Percentiles rank a stretch among this genome's conserved stretches.
phyloP scores from a whole-genome alignment of 2,888 invertebrate genomes.

The Thysanoteuthis rhombus region DNA sequence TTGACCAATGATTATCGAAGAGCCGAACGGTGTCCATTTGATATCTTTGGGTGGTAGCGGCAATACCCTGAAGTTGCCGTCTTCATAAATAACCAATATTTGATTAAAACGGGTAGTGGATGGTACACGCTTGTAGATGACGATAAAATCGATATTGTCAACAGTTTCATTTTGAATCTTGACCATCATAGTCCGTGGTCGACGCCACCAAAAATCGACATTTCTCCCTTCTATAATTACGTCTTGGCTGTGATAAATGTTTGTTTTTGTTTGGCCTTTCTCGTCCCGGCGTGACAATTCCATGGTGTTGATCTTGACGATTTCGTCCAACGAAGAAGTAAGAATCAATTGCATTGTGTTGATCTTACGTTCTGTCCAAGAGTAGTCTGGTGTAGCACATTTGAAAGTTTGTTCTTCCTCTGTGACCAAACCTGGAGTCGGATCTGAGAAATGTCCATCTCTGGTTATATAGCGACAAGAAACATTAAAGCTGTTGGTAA shows the following conservation, averaged over 20 bases:
- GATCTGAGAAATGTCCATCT: constrained; percentile 33
- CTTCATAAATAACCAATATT: constrained; percentile 52
- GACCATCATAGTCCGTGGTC: constrained; percentile 49
- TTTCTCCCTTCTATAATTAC: constrained; percentile 47
- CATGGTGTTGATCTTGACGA: constrained; percentile 40
- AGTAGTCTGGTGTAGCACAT: constrained; percentile 48
- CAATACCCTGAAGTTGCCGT: constrained; percentile 50
- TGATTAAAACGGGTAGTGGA: constrained; percentile 49
- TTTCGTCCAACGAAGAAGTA: constrained; percentile 37
- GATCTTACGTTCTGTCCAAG: constrained; percentile 45
- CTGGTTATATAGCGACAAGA: constrained; percentile 41
- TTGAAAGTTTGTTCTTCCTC: constrained; percentile 36
- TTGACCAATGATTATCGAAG: constrained; percentile 53
- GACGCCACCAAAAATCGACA: constrained; percentile 53
- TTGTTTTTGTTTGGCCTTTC: constrained; percentile 42
- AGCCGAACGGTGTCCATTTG: constrained; percentile 56
- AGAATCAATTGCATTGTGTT: constrained; percentile 44
- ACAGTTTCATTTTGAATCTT: constrained; percentile 37
- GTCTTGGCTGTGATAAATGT: constrained; percentile 44
- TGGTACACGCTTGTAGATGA: constrained; percentile 48
- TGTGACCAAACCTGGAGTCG: constrained; percentile 37
- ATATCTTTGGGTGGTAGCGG: constrained; percentile 50
- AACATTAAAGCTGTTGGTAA: constrained; percentile 37
- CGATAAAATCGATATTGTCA: constrained; percentile 45
- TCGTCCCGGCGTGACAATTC: constrained; percentile 46